A percentile compares a stretch with the other conserved stretches of the same genome.
These are phyloP conservation scores for Nephrotoma appendiculata DNA, from an alignment of 2,888 invertebrate genomes.

Conservation along the genomic window DNA sequence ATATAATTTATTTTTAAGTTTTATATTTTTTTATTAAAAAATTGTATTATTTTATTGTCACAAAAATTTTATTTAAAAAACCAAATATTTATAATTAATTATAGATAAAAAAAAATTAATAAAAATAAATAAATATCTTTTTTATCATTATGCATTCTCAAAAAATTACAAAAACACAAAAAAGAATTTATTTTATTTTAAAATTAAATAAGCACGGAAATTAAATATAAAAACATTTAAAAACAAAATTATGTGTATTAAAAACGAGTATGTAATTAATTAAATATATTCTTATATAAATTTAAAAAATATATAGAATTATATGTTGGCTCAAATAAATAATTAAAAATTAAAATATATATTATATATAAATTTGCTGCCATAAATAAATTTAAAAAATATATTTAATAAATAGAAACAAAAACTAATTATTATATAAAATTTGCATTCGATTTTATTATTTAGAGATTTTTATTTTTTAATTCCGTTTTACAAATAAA, in stretches of 20 bases:
- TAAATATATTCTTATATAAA: not conserved
- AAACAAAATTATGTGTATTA: not conserved
- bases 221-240: not conserved
- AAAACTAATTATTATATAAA: not conserved
- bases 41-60: not conserved
- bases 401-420: not conserved
- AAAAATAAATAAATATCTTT: not conserved
- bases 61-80: not conserved
- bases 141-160: not conserved
- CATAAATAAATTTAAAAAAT: not conserved
- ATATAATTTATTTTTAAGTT: not conserved
- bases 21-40: not conserved
- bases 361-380: not conserved
- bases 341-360: not conserved
- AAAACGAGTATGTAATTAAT: not conserved
- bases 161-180: not conserved
- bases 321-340: not conserved
- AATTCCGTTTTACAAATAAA: not conserved
- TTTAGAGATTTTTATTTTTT: not conserved
- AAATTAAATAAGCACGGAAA: not conserved
- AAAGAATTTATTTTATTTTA: not conserved
- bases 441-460: not conserved
- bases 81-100: not conserved
- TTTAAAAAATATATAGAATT: not conserved
- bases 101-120: not conserved